phyloP scores from a whole-genome alignment of 2,797 vertebrate species.

The Syndactyla subalaris region DNA sequence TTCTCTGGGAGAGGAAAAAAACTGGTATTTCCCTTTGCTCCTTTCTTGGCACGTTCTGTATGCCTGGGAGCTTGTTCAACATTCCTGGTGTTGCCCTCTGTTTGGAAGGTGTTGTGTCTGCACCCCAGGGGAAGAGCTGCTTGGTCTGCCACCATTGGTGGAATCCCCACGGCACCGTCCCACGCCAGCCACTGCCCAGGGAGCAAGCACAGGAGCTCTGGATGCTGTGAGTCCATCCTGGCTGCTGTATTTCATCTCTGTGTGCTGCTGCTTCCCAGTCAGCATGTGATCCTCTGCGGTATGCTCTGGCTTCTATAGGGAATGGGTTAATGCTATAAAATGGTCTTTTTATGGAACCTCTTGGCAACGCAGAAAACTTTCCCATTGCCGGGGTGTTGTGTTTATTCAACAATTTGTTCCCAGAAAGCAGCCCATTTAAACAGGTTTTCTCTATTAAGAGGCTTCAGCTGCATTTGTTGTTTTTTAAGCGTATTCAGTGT shows the following conservation, averaged over 20 bases:
- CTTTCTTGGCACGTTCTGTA: background rate
- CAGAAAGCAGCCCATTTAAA: slow-evolving; percentile 67
- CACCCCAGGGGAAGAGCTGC: background rate
- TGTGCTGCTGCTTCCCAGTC: background rate
- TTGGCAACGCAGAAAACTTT: slow-evolving; percentile 15
- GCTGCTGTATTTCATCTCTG: background rate
- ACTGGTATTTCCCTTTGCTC: background rate
- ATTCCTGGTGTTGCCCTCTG: background rate
- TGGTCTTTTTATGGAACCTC: slow-evolving; percentile 7
- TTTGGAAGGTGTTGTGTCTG: background rate
- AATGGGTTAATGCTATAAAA: background rate
- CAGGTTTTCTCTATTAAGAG: slow-evolving; percentile 69
- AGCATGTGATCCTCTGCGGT: background rate
- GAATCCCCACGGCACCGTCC: background rate
- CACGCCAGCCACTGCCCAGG: fast-evolving
- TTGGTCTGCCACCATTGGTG: fast-evolving
- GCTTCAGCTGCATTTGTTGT: slow-evolving; percentile 55
- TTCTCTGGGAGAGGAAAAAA: background rate
- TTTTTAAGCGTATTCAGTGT: slow-evolving; percentile 37
- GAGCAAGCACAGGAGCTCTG: background rate
- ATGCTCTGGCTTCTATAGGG: background rate
- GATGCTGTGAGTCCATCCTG: background rate
- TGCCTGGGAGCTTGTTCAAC: background rate
- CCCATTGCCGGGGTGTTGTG: slow-evolving; percentile 24
- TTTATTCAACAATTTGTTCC: slow-evolving; percentile 47